phyloP scores from a whole-genome alignment of 1,140 invertebrate species.

The Ptiloglossa arizonensis region DNA sequence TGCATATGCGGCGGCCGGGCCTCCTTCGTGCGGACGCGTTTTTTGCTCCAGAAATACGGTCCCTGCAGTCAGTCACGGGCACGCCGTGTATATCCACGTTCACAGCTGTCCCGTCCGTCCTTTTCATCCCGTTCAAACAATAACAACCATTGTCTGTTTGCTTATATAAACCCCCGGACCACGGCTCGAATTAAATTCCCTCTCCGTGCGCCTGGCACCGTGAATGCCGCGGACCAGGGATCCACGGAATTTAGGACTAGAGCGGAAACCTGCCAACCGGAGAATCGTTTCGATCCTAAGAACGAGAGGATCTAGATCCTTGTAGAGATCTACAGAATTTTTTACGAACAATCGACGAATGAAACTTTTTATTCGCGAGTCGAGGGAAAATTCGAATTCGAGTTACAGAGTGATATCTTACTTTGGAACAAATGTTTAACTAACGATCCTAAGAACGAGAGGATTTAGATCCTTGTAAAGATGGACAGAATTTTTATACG shows the following conservation, averaged over 20 bases:
- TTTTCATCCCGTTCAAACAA: slow-evolving; percentile 68
- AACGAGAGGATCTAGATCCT: not conserved
- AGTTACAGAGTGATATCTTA: too few relatives aligned
- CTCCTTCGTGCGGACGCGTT: slow-evolving; percentile 46
- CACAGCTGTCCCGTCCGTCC: slow-evolving; percentile 63
- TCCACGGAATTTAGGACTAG: not conserved
- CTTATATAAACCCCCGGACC: slow-evolving; percentile 62
- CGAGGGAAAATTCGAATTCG: too few relatives aligned
- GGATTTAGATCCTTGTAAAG: too few relatives aligned
- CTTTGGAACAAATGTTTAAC: too few relatives aligned
- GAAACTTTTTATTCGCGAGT: too few relatives aligned
- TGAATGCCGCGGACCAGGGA: not conserved
- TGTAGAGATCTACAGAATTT: too few relatives aligned
- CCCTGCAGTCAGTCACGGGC: slow-evolving; percentile 66
- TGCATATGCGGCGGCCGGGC: slow-evolving; percentile 24
- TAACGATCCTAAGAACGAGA: too few relatives aligned
- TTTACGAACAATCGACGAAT: too few relatives aligned
- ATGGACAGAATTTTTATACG: too few relatives aligned
- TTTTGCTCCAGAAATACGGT: slow-evolving; percentile 67
- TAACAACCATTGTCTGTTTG: slow-evolving; percentile 70
- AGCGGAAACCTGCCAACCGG: not conserved
- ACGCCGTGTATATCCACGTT: slow-evolving; percentile 59
- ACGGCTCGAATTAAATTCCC: slow-evolving; percentile 62
- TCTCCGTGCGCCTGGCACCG: not conserved
- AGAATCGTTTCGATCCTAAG: too few relatives aligned